Evolutionary conservation across 2,888 invertebrate species (phyloP), one percentile per base, ranked within the genome.

Genomic region (Cylindroiulus punctatus): DNA sequence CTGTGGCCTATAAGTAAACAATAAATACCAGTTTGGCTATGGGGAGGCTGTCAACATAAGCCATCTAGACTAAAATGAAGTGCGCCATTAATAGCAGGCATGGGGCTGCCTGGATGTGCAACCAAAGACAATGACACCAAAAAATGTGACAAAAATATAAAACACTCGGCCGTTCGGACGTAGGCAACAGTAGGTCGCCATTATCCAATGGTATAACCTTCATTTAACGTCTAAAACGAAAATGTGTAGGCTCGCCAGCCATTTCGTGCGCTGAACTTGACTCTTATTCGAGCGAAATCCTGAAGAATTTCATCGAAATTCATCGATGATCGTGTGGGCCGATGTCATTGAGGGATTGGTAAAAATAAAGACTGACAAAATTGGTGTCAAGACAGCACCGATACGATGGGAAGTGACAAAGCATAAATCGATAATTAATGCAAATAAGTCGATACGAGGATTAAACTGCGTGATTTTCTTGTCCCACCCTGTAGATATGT

Each of bases 1-100:
- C 65, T 65, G 65, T 65, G 65, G 65, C 65, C 65, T 65, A 65
- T 65, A 65, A 65, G 65, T 65, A 65, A 65, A 65, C 65, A 65
- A 83, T 42, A 44, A 82, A 82, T 36, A 82, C 82, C 82, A 82
- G 82, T 82, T 82, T 82, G 82, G 42, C 82, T 82, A 82, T 82
- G 82, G 82, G 82, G 84, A 32, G 47, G 52, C 84, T 84, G 84
- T 84, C 84, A 84, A 84, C 84, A 52, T 52, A 84, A 84, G 84
- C 84, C 42, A 52, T 65, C 65, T 84, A 42, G 44, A 84, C 84
- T 84, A 32, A 47, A 47, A 40, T 84, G 32, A 84, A 32, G 84
- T 40, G 32, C 42, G 84, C 47, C 52, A 84, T 84, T 84, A 84
- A 84, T 84, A 84, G 44, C 84, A 44, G 44, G 42, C 44, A 30